phyloP scores from a whole-genome alignment of 1,140 invertebrate genomes.

The Drosophila jambulina region DNA sequence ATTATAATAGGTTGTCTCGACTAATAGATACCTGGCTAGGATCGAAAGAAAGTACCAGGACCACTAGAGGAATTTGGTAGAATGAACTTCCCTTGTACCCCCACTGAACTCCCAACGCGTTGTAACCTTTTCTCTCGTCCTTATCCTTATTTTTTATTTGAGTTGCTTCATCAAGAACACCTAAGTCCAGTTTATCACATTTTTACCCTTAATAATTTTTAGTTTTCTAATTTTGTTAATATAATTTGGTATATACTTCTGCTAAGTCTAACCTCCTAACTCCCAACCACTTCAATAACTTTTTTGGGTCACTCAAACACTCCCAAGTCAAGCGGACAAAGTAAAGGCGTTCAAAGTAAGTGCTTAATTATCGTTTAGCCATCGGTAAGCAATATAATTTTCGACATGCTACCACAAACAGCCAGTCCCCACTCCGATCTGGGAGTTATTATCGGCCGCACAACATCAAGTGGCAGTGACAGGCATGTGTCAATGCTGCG shows the following conservation, averaged over 20 bases:
- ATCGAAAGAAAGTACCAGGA: no score
- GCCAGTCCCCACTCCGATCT: slow-evolving; percentile 10
- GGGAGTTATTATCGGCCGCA: slow-evolving; percentile 34
- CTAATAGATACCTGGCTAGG: background rate
- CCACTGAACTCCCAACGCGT: no score
- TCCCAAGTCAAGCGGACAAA: slow-evolving; percentile 18
- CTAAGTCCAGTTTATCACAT: no score
- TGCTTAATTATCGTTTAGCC: slow-evolving; percentile 53
- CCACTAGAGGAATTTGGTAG: no score
- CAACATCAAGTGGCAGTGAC: slow-evolving; percentile 59
- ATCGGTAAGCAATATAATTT: slow-evolving; percentile 44
- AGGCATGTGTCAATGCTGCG: slow-evolving; percentile 68
- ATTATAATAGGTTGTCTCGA: background rate
- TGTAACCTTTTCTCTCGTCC: no score
- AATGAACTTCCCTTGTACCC: no score
- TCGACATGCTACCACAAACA: slow-evolving; percentile 68
- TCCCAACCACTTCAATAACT: background rate
- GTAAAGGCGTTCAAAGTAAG: slow-evolving; percentile 35
- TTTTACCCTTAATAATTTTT: rapidly evolving
- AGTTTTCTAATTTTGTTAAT: background rate
- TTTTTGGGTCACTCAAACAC: slow-evolving; percentile 21
- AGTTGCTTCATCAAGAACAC: no score
- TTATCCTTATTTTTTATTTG: no score
- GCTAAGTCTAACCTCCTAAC: background rate
- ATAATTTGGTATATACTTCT: background rate